Conservation (phyloP, 2,797 vertebrate genomes). For the Delichon dasypus region DNA sequence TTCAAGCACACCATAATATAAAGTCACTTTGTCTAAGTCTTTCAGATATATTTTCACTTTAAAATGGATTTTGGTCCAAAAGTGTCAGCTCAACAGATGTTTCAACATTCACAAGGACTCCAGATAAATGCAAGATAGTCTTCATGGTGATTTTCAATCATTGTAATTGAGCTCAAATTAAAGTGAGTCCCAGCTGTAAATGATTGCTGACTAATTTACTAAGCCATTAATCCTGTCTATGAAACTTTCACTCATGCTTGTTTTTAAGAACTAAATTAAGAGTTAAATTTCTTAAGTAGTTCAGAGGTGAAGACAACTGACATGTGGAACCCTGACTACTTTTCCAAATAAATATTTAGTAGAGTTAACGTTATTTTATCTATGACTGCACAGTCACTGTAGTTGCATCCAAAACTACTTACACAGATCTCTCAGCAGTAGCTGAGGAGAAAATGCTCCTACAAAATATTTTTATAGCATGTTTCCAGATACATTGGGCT, state of each 20-base stretch:
- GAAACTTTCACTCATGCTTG: slow-evolving; percentile 33
- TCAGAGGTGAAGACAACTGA: slow-evolving; percentile 23
- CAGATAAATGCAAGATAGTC: neutral
- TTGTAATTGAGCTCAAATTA: neutral
- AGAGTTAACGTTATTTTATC: neutral
- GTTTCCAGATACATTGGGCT: neutral
- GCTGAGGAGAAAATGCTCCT: neutral
- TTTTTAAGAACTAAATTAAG: slow-evolving; percentile 45
- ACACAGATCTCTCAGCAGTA: neutral
- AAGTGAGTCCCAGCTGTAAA: slow-evolving; percentile 20
- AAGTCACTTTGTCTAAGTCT: neutral
- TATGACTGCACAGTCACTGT: neutral
- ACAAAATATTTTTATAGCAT: neutral
- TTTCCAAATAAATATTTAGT: neutral
- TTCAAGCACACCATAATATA: neutral
- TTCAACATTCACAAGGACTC: neutral
- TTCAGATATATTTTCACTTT: neutral
- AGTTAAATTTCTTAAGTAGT: slow-evolving; percentile 33
- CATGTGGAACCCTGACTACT: neutral
- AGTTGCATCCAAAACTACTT: neutral
- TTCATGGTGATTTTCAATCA: slow-evolving; percentile 2
- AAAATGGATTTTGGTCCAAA: neutral
- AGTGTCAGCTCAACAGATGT: neutral
- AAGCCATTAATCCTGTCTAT: slow-evolving; percentile 48
- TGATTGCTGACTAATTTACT: slow-evolving; percentile 18